These are phyloP conservation scores for Riparia riparia DNA, from an alignment of 2,113 vertebrate species.

Conservation along the genomic window DNA sequence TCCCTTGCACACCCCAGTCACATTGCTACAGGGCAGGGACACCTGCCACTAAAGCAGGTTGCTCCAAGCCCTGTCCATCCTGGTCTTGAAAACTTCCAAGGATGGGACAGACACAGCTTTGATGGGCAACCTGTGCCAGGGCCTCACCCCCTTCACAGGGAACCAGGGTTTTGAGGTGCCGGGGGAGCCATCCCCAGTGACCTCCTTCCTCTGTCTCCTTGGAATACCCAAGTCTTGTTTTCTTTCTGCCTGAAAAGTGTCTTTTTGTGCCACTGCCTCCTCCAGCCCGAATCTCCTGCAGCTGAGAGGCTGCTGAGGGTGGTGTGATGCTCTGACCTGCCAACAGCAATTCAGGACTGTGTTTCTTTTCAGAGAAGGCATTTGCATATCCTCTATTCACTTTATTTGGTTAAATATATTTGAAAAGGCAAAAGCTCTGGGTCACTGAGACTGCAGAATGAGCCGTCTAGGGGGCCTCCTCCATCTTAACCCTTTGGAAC, in stretches of 20 bases:
- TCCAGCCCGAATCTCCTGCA: constrained; percentile 39
- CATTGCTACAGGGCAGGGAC: neutral
- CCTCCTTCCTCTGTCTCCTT: neutral
- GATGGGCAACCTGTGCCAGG: neutral
- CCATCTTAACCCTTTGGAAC: constrained; percentile 43
- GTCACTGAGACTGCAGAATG: constrained; percentile 59
- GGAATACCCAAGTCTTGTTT: neutral
- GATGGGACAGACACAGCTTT: neutral
- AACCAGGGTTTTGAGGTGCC: neutral
- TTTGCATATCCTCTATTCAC: constrained; percentile 83
- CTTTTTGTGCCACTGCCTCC: neutral
- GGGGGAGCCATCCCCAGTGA: neutral
- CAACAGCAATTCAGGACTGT: constrained; percentile 77
- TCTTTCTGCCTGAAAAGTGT: constrained; percentile 44
- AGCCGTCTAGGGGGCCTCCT: neutral
- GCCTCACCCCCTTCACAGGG: neutral
- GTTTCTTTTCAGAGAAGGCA: constrained; percentile 67
- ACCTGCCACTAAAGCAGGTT: fast-evolving
- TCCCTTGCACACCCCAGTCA: neutral
- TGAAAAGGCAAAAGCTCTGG: constrained; percentile 71
- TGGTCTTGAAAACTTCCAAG: neutral
- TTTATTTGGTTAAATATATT: constrained; percentile 71
- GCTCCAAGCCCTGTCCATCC: fast-evolving
- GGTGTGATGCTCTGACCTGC: constrained; percentile 86
- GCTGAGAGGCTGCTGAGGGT: constrained; percentile 82